Percentiles rank a stretch among this genome's conserved stretches.
phyloP scores from a whole-genome alignment of 64 coral and sea anemone species.

The Acropora tenuis region DNA sequence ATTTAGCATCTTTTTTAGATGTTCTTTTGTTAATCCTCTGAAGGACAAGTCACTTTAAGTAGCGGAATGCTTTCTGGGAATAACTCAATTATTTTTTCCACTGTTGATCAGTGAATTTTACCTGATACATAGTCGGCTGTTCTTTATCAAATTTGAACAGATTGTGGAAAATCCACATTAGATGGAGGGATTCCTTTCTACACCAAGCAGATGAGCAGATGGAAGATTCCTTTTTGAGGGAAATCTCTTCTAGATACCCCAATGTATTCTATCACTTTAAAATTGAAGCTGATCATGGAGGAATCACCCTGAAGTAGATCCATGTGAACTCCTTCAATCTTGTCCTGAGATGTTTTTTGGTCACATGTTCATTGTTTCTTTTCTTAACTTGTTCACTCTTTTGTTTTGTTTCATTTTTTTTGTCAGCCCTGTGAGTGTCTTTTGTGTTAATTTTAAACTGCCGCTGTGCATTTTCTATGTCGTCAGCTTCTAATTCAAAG shows the following conservation, averaged over 20 bases:
- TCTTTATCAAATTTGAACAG: slow-evolving; percentile 46
- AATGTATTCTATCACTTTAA: slow-evolving; percentile 2
- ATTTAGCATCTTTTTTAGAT: slow-evolving; percentile 38
- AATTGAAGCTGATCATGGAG: slow-evolving; percentile 14
- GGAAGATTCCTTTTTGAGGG: no score
- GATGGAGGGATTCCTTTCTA: slow-evolving; percentile 41
- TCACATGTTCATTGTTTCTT: neutral
- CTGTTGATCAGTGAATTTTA: slow-evolving; percentile 22
- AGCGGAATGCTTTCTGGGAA: slow-evolving; percentile 31
- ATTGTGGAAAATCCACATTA: slow-evolving; percentile 45
- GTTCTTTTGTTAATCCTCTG: slow-evolving; percentile 10
- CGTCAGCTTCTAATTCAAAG: neutral
- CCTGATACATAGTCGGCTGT: slow-evolving; percentile 1
- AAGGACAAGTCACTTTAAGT: neutral
- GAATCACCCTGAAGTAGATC: slow-evolving; percentile 10
- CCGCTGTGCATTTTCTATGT: slow-evolving; percentile 16
- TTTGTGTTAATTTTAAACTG: slow-evolving; percentile 30
- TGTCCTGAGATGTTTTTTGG: slow-evolving; percentile 12
- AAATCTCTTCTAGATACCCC: neutral
- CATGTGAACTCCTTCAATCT: slow-evolving; percentile 13
- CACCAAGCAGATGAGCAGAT: neutral
- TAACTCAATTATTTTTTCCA: neutral
- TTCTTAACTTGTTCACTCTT: slow-evolving; percentile 16
- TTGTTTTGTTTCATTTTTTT: slow-evolving; percentile 21
- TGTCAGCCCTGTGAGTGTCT: slow-evolving; percentile 44